Evolutionary conservation across 2,888 invertebrate species (phyloP), one percentile per base, ranked within the genome.

Genomic region (Noctuana brunneofusca): DNA sequence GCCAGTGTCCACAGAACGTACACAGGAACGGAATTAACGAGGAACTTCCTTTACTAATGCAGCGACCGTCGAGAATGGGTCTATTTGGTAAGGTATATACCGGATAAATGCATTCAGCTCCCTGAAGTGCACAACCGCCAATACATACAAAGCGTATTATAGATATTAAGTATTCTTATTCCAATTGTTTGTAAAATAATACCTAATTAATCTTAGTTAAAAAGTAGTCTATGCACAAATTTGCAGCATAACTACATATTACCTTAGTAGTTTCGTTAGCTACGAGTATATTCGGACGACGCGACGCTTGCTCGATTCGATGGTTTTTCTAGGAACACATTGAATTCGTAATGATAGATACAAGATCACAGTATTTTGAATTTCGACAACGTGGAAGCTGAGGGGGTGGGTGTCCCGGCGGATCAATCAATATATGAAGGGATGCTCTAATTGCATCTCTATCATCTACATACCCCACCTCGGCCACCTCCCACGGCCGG

Each of bases 351-450:
- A n/a, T n/a, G n/a, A n/a, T n/a, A n/a, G n/a, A n/a, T n/a, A n/a
- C n/a, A n/a, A n/a, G n/a, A n/a, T n/a, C n/a, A n/a, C n/a, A n/a
- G n/a, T n/a, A n/a, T n/a, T n/a, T n/a, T n/a, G n/a, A n/a, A n/a
- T n/a, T n/a, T n/a, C n/a, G n/a, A n/a, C n/a, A n/a, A n/a, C n/a
- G n/a, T n/a, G 12, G 32, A 12, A 12, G 32, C 20, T 11, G 16
- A n/a, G 49, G 18, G 54, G 16, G 6, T 18, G 22, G 38, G 20
- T 14, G 38, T n/a, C n/a, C 38, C 32, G 18, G 14, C 20, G 12
- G 32, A 49, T 58, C 27, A 58, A 58, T 58, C 58, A 58, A 58
- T 58, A 58, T 16, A 49, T 5, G 54, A 32, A 32, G 58, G 58
- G 58, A 50, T 50, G 49, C 24, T 58, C 22, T 48, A 24, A 38